phyloP scores from a whole-genome alignment of 1,140 invertebrate genomes.

The Drosophila setifemur region DNA sequence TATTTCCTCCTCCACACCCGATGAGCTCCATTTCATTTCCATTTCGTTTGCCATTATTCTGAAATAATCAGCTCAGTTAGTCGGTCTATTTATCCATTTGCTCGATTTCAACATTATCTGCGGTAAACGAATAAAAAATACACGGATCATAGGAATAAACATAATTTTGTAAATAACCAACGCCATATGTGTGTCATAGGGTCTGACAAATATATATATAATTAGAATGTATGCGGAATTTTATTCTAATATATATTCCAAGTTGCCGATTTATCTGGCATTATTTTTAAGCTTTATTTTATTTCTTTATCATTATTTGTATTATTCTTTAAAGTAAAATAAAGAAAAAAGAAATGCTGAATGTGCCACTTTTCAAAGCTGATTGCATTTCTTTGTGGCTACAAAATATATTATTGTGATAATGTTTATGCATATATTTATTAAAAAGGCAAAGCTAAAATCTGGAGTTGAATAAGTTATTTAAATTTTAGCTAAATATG shows the following conservation, averaged over 20 bases:
- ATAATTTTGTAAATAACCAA: constrained; percentile 1
- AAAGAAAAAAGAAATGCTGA: too few species aligned
- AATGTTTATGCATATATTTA: neutral
- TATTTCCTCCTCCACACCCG: constrained; percentile 26
- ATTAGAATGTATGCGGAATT: neutral
- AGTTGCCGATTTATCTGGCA: neutral
- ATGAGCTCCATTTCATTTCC: constrained; percentile 24
- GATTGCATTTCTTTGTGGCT: neutral
- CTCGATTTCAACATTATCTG: constrained; percentile 25
- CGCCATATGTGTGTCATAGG: constrained; percentile 28
- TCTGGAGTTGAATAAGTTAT: too few species aligned
- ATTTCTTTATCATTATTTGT: too few species aligned
- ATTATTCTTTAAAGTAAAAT: too few species aligned
- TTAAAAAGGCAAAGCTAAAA: neutral
- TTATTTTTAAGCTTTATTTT: too few species aligned
- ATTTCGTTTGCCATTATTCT: neutral
- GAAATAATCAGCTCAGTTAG: constrained; percentile 14
- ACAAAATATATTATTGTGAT: neutral
- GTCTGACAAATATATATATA: neutral
- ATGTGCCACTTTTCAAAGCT: too few species aligned
- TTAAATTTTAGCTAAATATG: too few species aligned
- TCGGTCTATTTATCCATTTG: constrained; percentile 18
- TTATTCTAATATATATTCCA: too few species aligned
- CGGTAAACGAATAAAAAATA: constrained; percentile 1
- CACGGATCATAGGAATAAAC: constrained; percentile 8